Evolutionary conservation across 1,140 invertebrate species (phyloP).

Genomic region (Probaryconus sp.): DNA sequence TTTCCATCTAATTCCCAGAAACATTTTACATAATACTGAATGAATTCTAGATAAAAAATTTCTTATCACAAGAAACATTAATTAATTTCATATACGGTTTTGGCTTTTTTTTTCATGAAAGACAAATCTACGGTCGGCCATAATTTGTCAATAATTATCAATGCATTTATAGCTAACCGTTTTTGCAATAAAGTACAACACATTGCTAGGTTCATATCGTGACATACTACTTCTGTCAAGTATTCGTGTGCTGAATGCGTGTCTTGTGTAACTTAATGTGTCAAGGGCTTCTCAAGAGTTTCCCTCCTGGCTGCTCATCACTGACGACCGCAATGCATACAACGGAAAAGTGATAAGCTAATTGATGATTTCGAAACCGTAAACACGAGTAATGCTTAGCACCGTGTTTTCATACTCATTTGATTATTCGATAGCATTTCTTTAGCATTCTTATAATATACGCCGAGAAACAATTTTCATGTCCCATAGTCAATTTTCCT

Average conservation of each 20-base stretch:
- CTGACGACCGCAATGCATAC: conserved; percentile 45
- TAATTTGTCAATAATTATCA: conserved; percentile 2
- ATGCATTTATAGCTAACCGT: not conserved
- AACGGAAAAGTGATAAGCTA: conserved; percentile 64
- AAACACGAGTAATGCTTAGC: conserved; percentile 19
- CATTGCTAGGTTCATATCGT: conserved; percentile 50
- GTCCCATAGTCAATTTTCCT: too few species aligned
- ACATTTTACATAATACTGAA: too few species aligned
- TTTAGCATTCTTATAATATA: not conserved
- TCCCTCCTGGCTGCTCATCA: conserved; percentile 50
- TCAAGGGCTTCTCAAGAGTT: conserved; percentile 70
- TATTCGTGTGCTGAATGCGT: conserved; percentile 31
- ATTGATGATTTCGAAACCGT: conserved; percentile 59
- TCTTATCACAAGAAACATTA: too few species aligned
- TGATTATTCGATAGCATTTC: not conserved
- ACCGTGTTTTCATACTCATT: conserved; percentile 9
- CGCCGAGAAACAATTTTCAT: too few species aligned
- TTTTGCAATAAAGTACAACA: not conserved
- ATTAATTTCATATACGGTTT: too few species aligned
- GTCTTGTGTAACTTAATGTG: conserved; percentile 73
- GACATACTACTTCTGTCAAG: conserved; percentile 60
- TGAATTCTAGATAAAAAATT: too few species aligned
- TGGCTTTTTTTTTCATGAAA: too few species aligned
- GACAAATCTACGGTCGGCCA: too few species aligned
- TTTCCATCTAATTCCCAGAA: too few species aligned